A percentile compares a stretch with the other conserved stretches of the same genome.
These are phyloP conservation scores for Drosophila merina DNA, from an alignment of 2,888 invertebrate species.

Conservation along the genomic window DNA sequence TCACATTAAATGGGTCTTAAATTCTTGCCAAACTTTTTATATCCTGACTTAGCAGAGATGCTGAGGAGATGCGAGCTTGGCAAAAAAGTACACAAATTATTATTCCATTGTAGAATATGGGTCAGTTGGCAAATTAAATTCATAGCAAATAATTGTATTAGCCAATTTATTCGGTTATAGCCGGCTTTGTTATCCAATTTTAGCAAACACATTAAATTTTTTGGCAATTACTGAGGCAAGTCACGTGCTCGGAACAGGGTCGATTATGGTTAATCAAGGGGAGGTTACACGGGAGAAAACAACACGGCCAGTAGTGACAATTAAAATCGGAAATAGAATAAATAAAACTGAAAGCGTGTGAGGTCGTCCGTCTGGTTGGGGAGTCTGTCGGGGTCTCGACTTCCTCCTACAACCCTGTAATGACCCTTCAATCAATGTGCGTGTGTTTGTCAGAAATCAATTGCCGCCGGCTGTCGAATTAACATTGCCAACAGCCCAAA, in stretches of 20 bases:
- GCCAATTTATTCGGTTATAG: conserved; percentile 5
- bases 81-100: conserved; percentile 2
- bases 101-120: not conserved
- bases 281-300: conserved; percentile 61
- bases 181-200: conserved; percentile 24
- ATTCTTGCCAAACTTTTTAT: conserved; percentile 38
- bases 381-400: conserved; percentile 1
- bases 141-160: conserved; percentile 11
- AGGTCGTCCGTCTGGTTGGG: conserved; percentile 48
- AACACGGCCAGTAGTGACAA: conserved; percentile 53
- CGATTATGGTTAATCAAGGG: conserved; percentile 63
- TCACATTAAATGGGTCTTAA: conserved; percentile 44
- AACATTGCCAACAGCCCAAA: conserved; percentile 39
- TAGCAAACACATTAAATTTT: conserved; percentile 24
- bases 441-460: conserved; percentile 39
- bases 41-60: conserved; percentile 21
- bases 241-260: conserved; percentile 71
- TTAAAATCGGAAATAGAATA: conserved; percentile 48
- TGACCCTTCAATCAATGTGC: conserved; percentile 54
- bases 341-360: conserved; percentile 56
- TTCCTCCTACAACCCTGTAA: conserved; percentile 45
- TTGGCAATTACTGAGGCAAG: conserved; percentile 48
- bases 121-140: conserved; percentile 7
- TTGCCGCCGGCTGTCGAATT: conserved; percentile 68
- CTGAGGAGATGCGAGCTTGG: not conserved